phyloP scores from a whole-genome alignment of 2,113 vertebrate species.

The Myrmecophaga tridactyla region DNA sequence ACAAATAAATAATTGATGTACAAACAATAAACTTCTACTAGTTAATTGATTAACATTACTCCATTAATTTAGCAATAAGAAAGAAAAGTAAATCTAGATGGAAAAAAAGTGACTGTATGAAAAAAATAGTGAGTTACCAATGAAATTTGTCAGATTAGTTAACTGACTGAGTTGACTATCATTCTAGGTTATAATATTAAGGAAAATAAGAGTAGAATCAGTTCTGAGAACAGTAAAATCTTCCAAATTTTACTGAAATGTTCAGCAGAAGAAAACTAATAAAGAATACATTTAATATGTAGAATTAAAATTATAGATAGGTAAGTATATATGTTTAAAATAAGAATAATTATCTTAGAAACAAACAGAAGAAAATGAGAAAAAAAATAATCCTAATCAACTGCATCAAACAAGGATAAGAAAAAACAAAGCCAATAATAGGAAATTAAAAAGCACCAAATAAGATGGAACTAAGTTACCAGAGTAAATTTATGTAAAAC shows the following conservation, averaged over 20 bases:
- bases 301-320: background rate
- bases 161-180: background rate
- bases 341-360: constrained; percentile 8
- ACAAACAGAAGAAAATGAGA: background rate
- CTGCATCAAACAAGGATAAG: background rate
- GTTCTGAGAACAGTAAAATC: background rate
- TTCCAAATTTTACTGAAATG: background rate
- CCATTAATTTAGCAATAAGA: background rate
- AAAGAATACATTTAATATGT: background rate
- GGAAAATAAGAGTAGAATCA: background rate
- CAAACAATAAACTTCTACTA: background rate
- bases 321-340: background rate
- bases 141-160: background rate
- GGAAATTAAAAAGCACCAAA: background rate
- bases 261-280: background rate
- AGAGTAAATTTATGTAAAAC: background rate
- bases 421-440: background rate
- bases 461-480: background rate
- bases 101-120: background rate
- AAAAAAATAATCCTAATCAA: background rate
- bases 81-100: background rate
- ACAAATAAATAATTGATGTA: background rate
- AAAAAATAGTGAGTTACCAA: background rate
- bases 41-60: background rate
- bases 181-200: background rate